phyloP scores from a whole-genome alignment of 1,140 invertebrate species.

The Micrasema longulum region DNA sequence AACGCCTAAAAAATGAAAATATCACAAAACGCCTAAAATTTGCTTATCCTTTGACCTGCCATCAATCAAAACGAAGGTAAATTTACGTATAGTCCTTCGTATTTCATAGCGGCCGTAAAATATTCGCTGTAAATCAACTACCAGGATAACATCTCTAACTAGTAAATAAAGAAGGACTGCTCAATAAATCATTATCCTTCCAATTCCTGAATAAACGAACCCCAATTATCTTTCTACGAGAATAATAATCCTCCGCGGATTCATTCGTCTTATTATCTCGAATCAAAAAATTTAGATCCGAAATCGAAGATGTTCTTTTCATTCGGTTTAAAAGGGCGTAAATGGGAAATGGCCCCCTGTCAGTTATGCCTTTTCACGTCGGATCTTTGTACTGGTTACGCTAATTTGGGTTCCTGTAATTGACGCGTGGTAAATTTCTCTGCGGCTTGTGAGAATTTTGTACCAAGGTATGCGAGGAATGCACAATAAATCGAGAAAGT shows the following conservation, averaged over 20 bases:
- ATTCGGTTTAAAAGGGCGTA: too few species aligned
- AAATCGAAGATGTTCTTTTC: not conserved
- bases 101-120: not conserved
- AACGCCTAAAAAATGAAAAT: too few species aligned
- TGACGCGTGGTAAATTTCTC: not conserved
- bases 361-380: too few species aligned
- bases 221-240: conserved; percentile 47
- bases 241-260: conserved; percentile 28
- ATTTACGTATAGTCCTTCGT: too few species aligned
- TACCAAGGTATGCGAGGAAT: not conserved
- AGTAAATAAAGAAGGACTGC: conserved; percentile 44
- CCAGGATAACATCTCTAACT: conserved; percentile 21
- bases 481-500: not conserved
- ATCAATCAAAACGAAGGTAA: too few species aligned
- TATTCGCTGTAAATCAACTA: not conserved
- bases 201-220: conserved; percentile 44
- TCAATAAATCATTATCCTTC: conserved; percentile 51
- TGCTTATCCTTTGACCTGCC: too few species aligned
- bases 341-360: too few species aligned
- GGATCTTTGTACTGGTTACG: not conserved
- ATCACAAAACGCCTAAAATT: too few species aligned
- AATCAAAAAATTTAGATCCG: not conserved
- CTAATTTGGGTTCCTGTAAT: not conserved
- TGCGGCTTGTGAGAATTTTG: not conserved
- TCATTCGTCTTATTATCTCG: conserved; percentile 26